These are phyloP conservation scores for Argyrosomus regius DNA, from an alignment of 2,797 vertebrate genomes.

Conservation along the genomic window DNA sequence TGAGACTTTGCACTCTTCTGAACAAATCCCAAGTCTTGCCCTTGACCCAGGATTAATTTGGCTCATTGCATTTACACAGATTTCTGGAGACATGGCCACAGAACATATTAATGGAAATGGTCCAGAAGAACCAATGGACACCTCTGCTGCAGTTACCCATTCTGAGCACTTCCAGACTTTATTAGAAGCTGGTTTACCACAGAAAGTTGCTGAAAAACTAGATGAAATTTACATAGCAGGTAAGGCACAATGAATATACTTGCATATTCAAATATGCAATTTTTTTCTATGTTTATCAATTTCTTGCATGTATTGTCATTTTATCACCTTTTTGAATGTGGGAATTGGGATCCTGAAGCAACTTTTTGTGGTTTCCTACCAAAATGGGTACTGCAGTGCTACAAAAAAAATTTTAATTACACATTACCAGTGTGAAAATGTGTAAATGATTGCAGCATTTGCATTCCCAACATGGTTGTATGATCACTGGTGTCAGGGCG, in stretches of 20 bases:
- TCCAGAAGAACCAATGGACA: slow-evolving; percentile 99
- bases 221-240: slow-evolving; percentile 99
- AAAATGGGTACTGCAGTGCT: slow-evolving; percentile 96
- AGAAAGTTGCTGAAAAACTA: slow-evolving; percentile 99
- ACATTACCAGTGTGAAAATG: slow-evolving; percentile 68
- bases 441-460: slow-evolving; percentile 73
- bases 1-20: slow-evolving; percentile 76
- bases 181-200: slow-evolving; percentile 99
- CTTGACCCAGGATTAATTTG: slow-evolving; percentile 87
- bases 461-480: slow-evolving; percentile 75
- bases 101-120: slow-evolving; percentile 99
- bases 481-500: slow-evolving; percentile 71
- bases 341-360: slow-evolving; percentile 94
- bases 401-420: slow-evolving; percentile 71
- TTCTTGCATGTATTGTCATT: slow-evolving; percentile 87
- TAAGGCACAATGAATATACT: slow-evolving; percentile 94
- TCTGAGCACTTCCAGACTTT: slow-evolving; percentile 99
- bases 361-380: slow-evolving; percentile 99
- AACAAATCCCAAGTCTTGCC: slow-evolving; percentile 76
- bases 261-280: slow-evolving; percentile 86
- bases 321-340: slow-evolving; percentile 85
- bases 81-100: slow-evolving; percentile 99
- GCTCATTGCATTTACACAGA: slow-evolving; percentile 98
- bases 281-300: slow-evolving; percentile 77
- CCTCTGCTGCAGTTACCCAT: slow-evolving; percentile 98